A percentile compares a stretch with the other conserved stretches of the same genome.
Conservation (phyloP, 2,888 invertebrate species). For the Acanthoscelides obtectus region DNA sequence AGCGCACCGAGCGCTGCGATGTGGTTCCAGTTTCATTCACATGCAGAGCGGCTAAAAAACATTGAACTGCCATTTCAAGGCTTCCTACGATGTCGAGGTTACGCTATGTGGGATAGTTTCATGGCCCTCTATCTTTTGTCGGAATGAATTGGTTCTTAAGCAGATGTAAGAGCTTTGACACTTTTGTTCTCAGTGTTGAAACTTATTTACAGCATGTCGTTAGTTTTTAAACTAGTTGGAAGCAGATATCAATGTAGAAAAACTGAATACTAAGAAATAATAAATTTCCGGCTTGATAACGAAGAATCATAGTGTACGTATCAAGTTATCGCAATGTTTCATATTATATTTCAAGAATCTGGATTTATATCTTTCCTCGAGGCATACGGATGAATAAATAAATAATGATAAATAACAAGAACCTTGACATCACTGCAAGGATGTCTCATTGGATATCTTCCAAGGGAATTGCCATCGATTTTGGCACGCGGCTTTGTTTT, state of each 20-base stretch:
- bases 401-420: not conserved
- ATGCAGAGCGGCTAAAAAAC: not conserved
- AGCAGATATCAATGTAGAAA: too few relatives aligned
- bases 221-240: too few relatives aligned
- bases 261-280: too few relatives aligned
- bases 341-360: too few relatives aligned
- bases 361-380: too few relatives aligned
- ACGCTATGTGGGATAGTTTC: not conserved
- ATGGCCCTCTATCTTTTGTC: not conserved
- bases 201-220: too few relatives aligned
- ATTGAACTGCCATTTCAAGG: constrained; percentile 2
- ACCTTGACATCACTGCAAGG: not conserved
- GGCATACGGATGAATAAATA: not conserved
- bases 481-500: not conserved
- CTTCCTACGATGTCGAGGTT: not conserved
- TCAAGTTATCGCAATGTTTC: too few relatives aligned
- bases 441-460: not conserved
- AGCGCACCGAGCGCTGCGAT: not conserved
- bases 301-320: too few relatives aligned
- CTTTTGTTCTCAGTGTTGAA: too few relatives aligned
- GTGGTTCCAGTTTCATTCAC: not conserved
- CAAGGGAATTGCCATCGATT: not conserved
- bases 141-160: not conserved
- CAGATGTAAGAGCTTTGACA: too few relatives aligned
- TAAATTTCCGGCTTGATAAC: too few relatives aligned